Evolutionary conservation across 2,888 invertebrate genomes (phyloP), one percentile per base, ranked within the genome.

Genomic region (Apamea sordens): DNA sequence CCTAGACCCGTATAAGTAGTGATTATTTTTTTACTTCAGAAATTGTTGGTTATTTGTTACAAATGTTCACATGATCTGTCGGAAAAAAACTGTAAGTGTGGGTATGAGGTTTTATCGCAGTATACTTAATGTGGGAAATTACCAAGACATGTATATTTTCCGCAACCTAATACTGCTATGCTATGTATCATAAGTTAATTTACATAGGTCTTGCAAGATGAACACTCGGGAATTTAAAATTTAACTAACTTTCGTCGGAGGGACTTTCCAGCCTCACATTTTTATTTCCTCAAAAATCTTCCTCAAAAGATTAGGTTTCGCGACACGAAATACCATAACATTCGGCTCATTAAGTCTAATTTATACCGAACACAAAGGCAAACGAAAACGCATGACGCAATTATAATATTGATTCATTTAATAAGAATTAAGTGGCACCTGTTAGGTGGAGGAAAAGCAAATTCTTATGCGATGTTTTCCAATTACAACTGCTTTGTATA

Each of bases 1-100:
- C 64, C 15, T 56, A 47, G 64, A 68, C 64, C 59, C 15, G 76
- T 74, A 41, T 64, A 75, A 75, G 73, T 77, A 69, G 59, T 82
- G 36, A 77, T 86, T 82, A 72, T 56, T 82, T 84, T 84, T 78
- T 89, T 88, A 65, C 75, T 36, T 47, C 44, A 69, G 28, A 76
- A 81, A 88, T 85, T 69, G 65, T 44, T 47, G 63, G 73, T 76
- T 76, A 74, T 83, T 83, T 83, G 69, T 83, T 36, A 72, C 83
- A 76, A 85, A 73, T 72, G 71, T 73, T 85, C 44, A 73, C 64
- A 80, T 85, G 80, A 82, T 84, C 36, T 44, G 53, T 73, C 24
- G 36, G 59, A 65, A 82, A 81, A 79, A 79, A 84, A 56, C 24
- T 47, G 24, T 61, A 36, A 44, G 61, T 61, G 67, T 63, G 15